These are phyloP conservation scores for Labeo calbasu DNA, from an alignment of 2,797 vertebrate species.

Conservation along the genomic window DNA sequence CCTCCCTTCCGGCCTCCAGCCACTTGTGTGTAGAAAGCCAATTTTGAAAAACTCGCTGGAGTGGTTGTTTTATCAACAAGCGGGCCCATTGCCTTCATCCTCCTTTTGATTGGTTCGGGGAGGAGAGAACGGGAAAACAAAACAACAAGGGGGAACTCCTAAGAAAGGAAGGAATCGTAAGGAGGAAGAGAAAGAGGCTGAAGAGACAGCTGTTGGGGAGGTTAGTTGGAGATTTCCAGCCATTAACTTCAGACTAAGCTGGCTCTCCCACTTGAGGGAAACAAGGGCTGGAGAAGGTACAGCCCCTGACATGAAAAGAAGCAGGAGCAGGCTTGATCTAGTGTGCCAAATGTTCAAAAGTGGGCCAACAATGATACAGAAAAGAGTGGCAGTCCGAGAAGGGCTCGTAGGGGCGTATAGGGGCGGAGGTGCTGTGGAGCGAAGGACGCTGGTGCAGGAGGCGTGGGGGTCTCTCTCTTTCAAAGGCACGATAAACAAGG, in stretches of 20 bases:
- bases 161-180: constrained; percentile 63
- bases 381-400: constrained; percentile 58
- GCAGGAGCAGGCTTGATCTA: constrained; percentile 78
- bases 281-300: constrained; percentile 74
- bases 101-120: constrained; percentile 61
- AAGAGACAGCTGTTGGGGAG: constrained; percentile 82
- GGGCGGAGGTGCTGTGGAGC: constrained; percentile 60
- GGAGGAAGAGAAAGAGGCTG: constrained; percentile 66
- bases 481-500: constrained; percentile 86
- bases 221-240: constrained; percentile 84
- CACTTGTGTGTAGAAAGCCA: constrained; percentile 80
- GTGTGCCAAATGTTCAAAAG: constrained; percentile 82
- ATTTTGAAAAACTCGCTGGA: constrained; percentile 76
- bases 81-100: constrained; percentile 66
- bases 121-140: constrained; percentile 65
- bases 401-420: constrained; percentile 9
- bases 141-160: constrained; percentile 64
- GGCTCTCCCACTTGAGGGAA: constrained; percentile 77
- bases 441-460: constrained; percentile 49
- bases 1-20: constrained; percentile 78
- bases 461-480: constrained; percentile 66
- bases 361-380: constrained; percentile 77
- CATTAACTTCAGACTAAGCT: constrained; percentile 82
- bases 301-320: constrained; percentile 74
- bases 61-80: constrained; percentile 74